Percentiles rank a stretch among this genome's conserved stretches.
phyloP scores from a whole-genome alignment of 2,113 vertebrate genomes.

The Pongo pygmaeus region DNA sequence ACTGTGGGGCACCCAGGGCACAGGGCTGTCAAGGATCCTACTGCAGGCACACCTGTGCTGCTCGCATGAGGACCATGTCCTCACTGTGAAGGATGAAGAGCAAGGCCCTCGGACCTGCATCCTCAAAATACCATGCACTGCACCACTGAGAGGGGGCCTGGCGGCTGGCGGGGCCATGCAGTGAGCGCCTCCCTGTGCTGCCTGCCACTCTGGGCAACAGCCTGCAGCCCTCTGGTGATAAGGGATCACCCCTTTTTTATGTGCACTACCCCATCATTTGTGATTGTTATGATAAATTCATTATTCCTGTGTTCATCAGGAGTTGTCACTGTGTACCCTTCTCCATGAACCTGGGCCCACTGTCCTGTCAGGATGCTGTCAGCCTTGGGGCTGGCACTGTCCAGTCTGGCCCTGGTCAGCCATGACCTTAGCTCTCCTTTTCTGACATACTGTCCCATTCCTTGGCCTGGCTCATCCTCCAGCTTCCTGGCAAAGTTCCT shows the following conservation, averaged over 20 bases:
- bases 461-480: accelerated
- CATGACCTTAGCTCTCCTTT: not conserved
- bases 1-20: not conserved
- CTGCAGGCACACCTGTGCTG: not conserved
- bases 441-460: not conserved
- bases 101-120: not conserved
- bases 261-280: constrained; percentile 76
- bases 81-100: not conserved
- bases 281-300: constrained; percentile 83
- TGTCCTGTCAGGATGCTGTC: not conserved
- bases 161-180: not conserved
- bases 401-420: not conserved
- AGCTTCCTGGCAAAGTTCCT: not conserved
- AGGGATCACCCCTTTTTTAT: constrained; percentile 79
- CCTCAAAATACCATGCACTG: not conserved
- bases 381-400: too few relatives aligned
- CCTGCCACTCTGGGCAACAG: constrained; percentile 57
- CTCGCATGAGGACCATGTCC: not conserved
- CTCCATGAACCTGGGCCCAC: not conserved
- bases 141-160: constrained; percentile 26
- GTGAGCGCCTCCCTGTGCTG: constrained; percentile 41
- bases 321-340: not conserved
- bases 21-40: not conserved
- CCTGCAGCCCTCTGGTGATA: constrained; percentile 5
- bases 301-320: constrained; percentile 76